Percentiles rank a stretch among this genome's conserved stretches.
Conservation (phyloP, 1,140 invertebrate species). For the Argopecten irradians region DNA sequence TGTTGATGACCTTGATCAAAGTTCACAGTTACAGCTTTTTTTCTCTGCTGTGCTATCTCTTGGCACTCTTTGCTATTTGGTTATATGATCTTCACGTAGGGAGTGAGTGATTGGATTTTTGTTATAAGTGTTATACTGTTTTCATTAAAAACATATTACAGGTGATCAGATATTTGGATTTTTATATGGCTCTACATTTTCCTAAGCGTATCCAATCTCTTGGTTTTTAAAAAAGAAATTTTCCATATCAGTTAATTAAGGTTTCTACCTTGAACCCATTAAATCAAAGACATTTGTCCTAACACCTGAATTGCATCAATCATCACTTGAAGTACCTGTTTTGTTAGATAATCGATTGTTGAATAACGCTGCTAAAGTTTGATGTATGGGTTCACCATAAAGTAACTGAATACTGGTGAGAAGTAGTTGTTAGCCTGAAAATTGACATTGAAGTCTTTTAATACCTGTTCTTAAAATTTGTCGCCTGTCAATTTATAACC, state of each 20-base stretch:
- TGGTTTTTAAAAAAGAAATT: neutral
- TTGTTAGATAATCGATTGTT: neutral
- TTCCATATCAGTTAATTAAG: neutral
- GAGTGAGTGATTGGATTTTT: neutral
- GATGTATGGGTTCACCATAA: no score
- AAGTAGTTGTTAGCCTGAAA: no score
- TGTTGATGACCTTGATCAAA: conserved; percentile 9
- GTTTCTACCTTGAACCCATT: no score
- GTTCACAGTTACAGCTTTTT: neutral
- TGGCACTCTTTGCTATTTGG: neutral
- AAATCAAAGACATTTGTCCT: no score
- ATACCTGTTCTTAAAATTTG: no score
- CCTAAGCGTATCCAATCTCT: neutral
- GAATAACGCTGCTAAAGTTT: neutral
- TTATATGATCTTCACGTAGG: neutral
- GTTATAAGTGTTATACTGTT: neutral
- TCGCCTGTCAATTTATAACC: no score
- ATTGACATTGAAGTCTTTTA: no score
- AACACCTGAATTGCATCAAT: neutral
- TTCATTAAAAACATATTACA: conserved; percentile 23
- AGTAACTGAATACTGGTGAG: no score
- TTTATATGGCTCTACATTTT: neutral
- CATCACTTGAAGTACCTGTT: neutral
- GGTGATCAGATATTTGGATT: neutral
- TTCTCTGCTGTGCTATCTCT: neutral